Evolutionary conservation across 2,797 vertebrate species (phyloP).

Genomic region (Eulemur albifrons): DNA sequence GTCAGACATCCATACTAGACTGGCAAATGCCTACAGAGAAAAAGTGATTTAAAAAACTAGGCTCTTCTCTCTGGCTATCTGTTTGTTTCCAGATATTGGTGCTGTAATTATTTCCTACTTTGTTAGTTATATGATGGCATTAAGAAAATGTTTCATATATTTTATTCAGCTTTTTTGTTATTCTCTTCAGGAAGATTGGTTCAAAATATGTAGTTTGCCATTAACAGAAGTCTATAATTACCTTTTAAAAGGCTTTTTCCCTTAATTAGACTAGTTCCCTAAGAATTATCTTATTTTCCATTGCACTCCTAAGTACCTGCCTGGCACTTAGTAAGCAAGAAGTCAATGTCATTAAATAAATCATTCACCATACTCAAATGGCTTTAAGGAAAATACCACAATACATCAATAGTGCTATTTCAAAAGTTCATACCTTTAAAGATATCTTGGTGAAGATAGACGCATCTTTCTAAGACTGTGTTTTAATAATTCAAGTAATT

Average conservation of each 20-base stretch:
- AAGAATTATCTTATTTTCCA: neutral
- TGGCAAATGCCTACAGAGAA: neutral
- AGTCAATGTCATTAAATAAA: constrained; percentile 10
- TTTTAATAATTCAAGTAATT: neutral
- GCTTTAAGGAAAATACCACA: neutral
- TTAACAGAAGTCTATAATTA: neutral
- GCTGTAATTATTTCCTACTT: neutral
- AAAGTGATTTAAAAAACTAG: neutral
- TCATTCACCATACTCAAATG: neutral
- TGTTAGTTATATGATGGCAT: neutral
- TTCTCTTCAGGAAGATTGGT: neutral
- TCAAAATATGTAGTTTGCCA: neutral
- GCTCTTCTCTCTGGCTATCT: neutral
- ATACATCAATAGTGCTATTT: neutral
- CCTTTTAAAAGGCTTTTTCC: neutral
- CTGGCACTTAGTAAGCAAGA: neutral
- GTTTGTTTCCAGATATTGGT: neutral
- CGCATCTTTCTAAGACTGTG: neutral
- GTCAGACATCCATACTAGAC: neutral
- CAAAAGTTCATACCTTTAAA: neutral
- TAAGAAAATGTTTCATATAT: neutral
- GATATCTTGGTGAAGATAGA: neutral
- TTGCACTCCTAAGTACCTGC: neutral
- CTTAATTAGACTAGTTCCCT: neutral
- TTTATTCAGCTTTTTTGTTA: neutral